Evolutionary conservation across 2,888 invertebrate species (phyloP).

Genomic region (Drosophila cracens): DNA sequence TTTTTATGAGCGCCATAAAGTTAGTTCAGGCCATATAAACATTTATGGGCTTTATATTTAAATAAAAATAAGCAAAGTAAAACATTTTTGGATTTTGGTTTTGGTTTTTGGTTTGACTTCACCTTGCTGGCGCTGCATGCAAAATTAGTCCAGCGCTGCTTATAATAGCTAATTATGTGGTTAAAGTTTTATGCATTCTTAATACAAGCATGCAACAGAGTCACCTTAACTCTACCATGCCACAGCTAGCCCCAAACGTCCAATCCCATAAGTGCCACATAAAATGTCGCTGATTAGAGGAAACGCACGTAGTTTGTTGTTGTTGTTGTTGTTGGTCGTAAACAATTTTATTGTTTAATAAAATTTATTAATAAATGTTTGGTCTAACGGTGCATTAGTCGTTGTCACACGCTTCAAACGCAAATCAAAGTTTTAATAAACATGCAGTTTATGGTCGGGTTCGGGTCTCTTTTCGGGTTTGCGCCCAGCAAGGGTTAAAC

Average conservation of each 20-base stretch:
- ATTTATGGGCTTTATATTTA: slow-evolving; percentile 77
- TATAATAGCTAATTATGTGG: slow-evolving; percentile 80
- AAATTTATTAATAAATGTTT: slow-evolving; percentile 77
- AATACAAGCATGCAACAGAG: slow-evolving; percentile 61
- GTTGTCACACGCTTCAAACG: slow-evolving; percentile 60
- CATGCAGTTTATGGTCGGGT: slow-evolving; percentile 37
- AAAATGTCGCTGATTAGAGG: slow-evolving; percentile 72
- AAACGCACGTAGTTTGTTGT: slow-evolving; percentile 58
- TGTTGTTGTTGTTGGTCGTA: slow-evolving; percentile 43
- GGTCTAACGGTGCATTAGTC: slow-evolving; percentile 63
- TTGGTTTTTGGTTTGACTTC: neutral
- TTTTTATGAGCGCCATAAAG: slow-evolving; percentile 73
- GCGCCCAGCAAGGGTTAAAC: slow-evolving; percentile 63
- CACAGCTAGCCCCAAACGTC: neutral
- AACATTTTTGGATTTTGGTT: slow-evolving; percentile 46
- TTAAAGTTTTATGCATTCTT: slow-evolving; percentile 80
- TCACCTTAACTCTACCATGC: slow-evolving; percentile 22
- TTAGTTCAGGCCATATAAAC: slow-evolving; percentile 71
- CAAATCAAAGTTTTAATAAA: slow-evolving; percentile 66
- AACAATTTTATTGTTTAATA: slow-evolving; percentile 75
- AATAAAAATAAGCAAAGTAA: slow-evolving; percentile 76
- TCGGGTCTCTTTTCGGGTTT: neutral
- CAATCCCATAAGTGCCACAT: slow-evolving; percentile 51
- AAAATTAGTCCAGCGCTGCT: slow-evolving; percentile 69
- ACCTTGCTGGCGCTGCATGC: slow-evolving; percentile 56